Evolutionary conservation across 2,888 invertebrate genomes (phyloP).

Genomic region (Metacarcinus magister): DNA sequence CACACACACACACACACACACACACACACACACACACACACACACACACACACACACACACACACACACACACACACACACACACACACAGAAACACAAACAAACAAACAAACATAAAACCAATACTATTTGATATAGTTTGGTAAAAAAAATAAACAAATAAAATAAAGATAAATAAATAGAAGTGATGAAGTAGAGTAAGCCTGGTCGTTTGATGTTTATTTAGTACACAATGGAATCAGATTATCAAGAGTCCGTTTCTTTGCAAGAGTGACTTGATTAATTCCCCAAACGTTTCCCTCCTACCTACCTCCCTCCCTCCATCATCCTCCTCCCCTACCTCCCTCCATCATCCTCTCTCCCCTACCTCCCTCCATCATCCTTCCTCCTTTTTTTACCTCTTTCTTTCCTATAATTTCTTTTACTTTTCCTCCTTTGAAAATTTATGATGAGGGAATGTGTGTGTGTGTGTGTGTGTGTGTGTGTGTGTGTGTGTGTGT

Average conservation of each 20-base stretch:
- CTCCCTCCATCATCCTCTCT: not conserved
- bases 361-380: not conserved
- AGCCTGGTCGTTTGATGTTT: no score
- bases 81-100: not conserved
- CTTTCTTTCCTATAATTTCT: not conserved
- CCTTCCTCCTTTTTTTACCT: not conserved
- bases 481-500: conserved; percentile 36
- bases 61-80: not conserved
- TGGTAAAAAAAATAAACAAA: no score
- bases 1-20: no score
- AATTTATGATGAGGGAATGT: not conserved
- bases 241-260: no score
- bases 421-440: not conserved
- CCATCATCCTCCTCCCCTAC: not conserved
- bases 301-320: not conserved
- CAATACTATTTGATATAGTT: no score
- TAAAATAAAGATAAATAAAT: no score
- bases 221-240: no score
- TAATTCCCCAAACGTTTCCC: not conserved
- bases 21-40: no score
- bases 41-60: not conserved
- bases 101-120: no score
- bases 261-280: no score
- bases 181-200: no score
- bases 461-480: not conserved